These are phyloP conservation scores for Clamator glandarius DNA, from an alignment of 2,797 vertebrate species.

Conservation along the genomic window DNA sequence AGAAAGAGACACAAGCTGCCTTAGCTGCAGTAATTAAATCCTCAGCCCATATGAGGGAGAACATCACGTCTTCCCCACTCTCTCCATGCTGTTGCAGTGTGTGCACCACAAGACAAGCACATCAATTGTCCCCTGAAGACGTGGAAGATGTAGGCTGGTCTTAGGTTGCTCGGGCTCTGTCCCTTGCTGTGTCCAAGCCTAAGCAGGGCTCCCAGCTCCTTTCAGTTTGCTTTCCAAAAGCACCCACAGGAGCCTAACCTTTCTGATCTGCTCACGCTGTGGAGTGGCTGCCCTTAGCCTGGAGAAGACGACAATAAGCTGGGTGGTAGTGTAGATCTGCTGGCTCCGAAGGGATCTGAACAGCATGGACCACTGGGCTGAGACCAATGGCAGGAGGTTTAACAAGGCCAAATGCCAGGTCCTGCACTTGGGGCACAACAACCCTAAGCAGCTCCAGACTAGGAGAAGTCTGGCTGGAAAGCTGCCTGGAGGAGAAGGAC, in stretches of 20 bases:
- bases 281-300: neutral
- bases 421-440: too few species aligned
- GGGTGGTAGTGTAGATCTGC: too few species aligned
- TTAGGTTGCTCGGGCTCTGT: neutral
- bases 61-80: neutral
- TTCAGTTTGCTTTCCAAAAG: neutral
- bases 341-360: too few species aligned
- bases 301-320: too few species aligned
- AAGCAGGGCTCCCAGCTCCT: neutral
- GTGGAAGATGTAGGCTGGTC: neutral
- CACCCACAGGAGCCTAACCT: neutral
- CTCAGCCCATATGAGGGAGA: neutral
- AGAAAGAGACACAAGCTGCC: constrained; percentile 13
- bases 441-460: too few species aligned
- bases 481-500: too few species aligned
- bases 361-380: too few species aligned
- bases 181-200: neutral
- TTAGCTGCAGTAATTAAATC: constrained; percentile 27
- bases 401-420: too few species aligned
- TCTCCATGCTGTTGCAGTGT: neutral
- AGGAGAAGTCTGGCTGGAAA: too few species aligned
- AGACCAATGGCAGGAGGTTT: too few species aligned
- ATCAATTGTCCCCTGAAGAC: neutral
- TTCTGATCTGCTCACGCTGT: neutral
- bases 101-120: neutral